Conservation (phyloP, 2,888 invertebrate genomes). For the Uloborus plumipes region DNA sequence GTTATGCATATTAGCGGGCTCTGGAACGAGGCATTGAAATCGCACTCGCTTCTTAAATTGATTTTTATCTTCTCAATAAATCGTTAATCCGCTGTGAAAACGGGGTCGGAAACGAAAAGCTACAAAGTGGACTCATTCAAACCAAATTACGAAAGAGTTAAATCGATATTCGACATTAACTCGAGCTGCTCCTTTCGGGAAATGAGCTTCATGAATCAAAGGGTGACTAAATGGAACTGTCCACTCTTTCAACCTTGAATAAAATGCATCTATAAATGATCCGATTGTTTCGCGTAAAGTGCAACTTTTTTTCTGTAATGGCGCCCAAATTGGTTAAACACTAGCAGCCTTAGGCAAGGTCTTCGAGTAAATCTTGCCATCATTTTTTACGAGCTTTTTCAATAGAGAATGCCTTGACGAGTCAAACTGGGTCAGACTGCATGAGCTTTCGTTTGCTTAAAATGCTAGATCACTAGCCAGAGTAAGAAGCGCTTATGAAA, state of each 20-base stretch:
- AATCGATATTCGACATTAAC: slow-evolving; percentile 37
- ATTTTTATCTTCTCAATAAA: too few relatives aligned
- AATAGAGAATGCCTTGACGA: slow-evolving; percentile 45
- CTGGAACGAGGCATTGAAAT: too few relatives aligned
- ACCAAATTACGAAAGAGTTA: slow-evolving; percentile 29
- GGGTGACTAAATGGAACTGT: slow-evolving; percentile 24
- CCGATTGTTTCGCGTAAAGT: slow-evolving; percentile 51
- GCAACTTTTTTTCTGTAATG: slow-evolving; percentile 35
- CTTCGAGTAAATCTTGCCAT: slow-evolving; percentile 34
- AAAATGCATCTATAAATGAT: slow-evolving; percentile 49
- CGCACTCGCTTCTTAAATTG: too few relatives aligned
- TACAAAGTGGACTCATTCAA: slow-evolving; percentile 1
- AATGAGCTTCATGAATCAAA: slow-evolving; percentile 48
- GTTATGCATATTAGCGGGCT: too few relatives aligned
- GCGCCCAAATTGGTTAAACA: slow-evolving; percentile 53
- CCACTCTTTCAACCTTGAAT: slow-evolving; percentile 42
- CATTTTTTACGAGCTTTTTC: slow-evolving; percentile 26
- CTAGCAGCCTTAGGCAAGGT: slow-evolving; percentile 37
- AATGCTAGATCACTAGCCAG: slow-evolving; percentile 4
- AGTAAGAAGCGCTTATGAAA: too few relatives aligned
- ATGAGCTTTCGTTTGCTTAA: slow-evolving; percentile 28
- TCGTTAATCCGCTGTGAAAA: neutral
- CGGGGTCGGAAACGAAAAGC: slow-evolving; percentile 9
- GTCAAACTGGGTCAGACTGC: slow-evolving; percentile 47
- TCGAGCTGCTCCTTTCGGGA: slow-evolving; percentile 17